Evolutionary conservation across 1,140 invertebrate species (phyloP), one percentile per base, ranked within the genome.

Genomic region (Tetramorium parvispinum): DNA sequence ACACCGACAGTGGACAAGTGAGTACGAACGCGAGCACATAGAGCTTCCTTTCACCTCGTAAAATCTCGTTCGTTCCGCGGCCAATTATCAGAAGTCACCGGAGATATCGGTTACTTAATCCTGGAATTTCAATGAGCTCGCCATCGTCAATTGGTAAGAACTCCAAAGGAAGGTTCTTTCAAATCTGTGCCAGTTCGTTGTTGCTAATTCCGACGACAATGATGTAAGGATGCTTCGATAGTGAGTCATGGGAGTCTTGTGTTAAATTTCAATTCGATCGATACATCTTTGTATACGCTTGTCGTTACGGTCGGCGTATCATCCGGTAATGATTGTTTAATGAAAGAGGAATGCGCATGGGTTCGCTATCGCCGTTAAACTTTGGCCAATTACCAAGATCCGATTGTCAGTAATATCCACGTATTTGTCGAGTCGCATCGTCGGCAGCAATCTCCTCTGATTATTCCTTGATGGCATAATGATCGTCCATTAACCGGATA

Each of bases 1-100:
- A n/a, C 79, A 77, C 86, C 87, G 51, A 51, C 66, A 37, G 18
- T 77, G 59, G 73, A 46, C 87, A 10, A 70, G 78, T 53, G 83
- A 86, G 61, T 57, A 77, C 87, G 59, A 11, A 89, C 21, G 37
- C 68, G 75, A 13, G 88, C 43, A 65, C 88, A 89, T 90, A 90
- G 88, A 90, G 53, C 18, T 43, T 57, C 40, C 63, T 37, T 81
- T 79, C 71, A 21, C 10, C n/a, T n/a, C 46, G n/a, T 27, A 46
- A 24, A 32, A 63, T 75, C 37, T 49, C 57, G 59, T 78, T 53
- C 24, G 68, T 73, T 83, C 2, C 27, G 51, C 63, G 76, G 37
- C 68, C 13, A 40, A 53, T 81, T 32, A 27, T 32, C 43, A 18
- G 27, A 49, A 78, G 43, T 43, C n/a, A 18, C 21, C 73, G 24